Evolutionary conservation across 2,888 invertebrate species (phyloP), one percentile per base, ranked within the genome.

Genomic region (Pecten maximus): DNA sequence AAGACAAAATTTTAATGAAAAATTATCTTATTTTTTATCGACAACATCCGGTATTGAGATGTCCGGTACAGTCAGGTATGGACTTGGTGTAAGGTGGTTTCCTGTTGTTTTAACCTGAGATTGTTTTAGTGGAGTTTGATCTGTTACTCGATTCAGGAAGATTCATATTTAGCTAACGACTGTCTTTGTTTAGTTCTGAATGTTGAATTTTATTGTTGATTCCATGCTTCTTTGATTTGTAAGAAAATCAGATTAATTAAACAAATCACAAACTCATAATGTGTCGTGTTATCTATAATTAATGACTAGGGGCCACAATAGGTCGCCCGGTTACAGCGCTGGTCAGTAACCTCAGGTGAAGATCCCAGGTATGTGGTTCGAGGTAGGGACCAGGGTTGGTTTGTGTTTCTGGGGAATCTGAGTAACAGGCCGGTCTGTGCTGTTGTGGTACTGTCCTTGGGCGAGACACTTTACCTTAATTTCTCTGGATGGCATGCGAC

Each of bases 201-300:
- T 74, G 74, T 74, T 74, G 74, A 74, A 74, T 74, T 74, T 74
- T 28, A 74, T 74, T 74, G 74, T 74, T 74, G 74, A 74, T 74
- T 74, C 74, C 74, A 74, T 74, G 74, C 74, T 74, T 60, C 60
- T 60, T 74, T 74, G 74, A 74, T 74, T 74, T 74, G 74, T 74
- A 74, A 74, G 74, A 74, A 60, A 74, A 74, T 74, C 74, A 74
- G 74, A 74, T 15, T 74, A 74, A 74, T 35, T n/a, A 60, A 60
- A 60, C 23, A 28, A 74, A 74, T 74, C 74, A 74, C 74, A 35
- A 74, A 74, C 35, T 35, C 35, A 10, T 28, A 8, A 28, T 74
- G 35, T 8, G 35, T 28, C 8, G 8, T 28, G 35, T 74, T 28
- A 10, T 74, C 0, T 15, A 35, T 35, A 74, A 2, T 4, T 15